Base-by-base conservation (phyloP, 2,797 vertebrate genomes). In the Hoplostethus atlanticus region DNA sequence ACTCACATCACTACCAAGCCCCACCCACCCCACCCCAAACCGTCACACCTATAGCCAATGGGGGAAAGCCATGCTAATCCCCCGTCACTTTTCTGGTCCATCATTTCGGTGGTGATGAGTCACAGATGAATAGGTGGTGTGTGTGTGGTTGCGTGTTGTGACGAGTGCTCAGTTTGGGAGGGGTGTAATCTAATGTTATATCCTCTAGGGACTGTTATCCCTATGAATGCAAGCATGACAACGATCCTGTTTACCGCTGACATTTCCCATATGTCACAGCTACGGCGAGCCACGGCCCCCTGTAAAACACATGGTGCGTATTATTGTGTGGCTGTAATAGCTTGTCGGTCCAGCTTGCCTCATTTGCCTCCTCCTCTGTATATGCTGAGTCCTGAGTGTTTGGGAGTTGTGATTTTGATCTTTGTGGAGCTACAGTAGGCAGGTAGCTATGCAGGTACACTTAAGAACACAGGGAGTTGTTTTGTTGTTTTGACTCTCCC, bases 61-160 rank as follows among this genome's bases (percentile, higher is more conserved):
- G 52, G 25, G 60, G n/a, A 68, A 62, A 66, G 71, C 50, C 6
- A 52, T 30, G 21, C 47, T 73, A 88, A 85, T 90, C 69, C 63
- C 3, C 68, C 55, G 68, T 83, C 64, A 67, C 69, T 78, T 72
- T 74, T 73, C 58, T 6, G 34, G 70, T 68, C 61, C 31, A 16
- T 80, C 71, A 60, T n/a, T 62, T 64, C 40, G 55, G 56, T 76
- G 65, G 36, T 54, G 79, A 86, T 61, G 28, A 66, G 46, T 65
- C 67, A 76, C 60, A 73, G 51, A 76, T 31, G 53, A 63, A 31
- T 46, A 11, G 34, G 62, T 6, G 16, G 17, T 30, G 53, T 62
- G 53, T 76, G 65, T 66, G 52, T 60, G 28, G 25, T 9, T 59
- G 31, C 28, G 17, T 34, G 40, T 38, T 70, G 55, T 71, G 75